Conservation (phyloP, 2,888 invertebrate species). For the Conus canariensis region DNA sequence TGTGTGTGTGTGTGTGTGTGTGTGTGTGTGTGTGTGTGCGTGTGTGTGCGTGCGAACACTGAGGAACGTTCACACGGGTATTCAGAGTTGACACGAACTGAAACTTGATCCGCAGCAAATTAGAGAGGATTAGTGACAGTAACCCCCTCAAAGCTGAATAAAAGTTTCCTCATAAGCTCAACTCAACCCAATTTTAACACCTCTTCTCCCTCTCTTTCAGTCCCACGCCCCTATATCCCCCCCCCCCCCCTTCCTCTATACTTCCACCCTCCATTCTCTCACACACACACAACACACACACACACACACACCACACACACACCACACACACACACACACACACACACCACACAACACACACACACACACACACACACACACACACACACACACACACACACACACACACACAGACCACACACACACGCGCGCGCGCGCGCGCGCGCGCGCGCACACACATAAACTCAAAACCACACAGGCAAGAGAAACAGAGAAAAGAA, state of each 20-base stretch:
- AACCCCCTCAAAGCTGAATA: no score
- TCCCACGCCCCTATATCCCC: neutral
- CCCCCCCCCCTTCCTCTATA: neutral
- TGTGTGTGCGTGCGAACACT: no score
- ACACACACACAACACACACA: no score
- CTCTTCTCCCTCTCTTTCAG: no score
- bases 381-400: neutral
- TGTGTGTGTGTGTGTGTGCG: no score
- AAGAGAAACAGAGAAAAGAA: neutral
- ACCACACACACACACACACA: neutral
- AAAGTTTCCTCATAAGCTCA: no score
- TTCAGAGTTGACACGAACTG: no score
- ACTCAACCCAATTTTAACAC: no score
- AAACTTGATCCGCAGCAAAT: no score
- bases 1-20: no score
- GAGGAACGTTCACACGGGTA: no score
- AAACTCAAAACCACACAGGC: neutral
- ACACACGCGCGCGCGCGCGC: neutral
- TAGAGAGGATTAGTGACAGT: no score
- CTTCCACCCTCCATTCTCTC: neutral
- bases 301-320: neutral
- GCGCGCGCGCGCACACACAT: neutral
- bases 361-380: neutral
- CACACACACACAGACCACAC: constrained; percentile 10
- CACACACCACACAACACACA: neutral